Conservation (phyloP, 2,888 invertebrate genomes). For the Zygogramma bicolorata region DNA sequence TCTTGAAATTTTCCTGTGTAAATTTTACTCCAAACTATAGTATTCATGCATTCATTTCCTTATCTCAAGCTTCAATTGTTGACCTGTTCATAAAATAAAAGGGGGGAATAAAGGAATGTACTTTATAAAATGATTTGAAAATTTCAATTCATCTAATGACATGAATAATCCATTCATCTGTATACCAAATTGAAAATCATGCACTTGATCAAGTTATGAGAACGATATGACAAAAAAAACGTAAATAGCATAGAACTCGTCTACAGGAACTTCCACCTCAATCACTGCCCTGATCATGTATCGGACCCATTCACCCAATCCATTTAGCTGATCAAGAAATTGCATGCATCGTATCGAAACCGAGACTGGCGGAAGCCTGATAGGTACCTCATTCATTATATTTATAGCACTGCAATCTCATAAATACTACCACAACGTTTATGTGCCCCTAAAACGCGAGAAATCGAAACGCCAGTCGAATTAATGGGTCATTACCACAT, state of each 20-base stretch:
- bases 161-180: too few relatives aligned
- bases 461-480: slow-evolving; percentile 31
- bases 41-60: too few relatives aligned
- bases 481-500: slow-evolving; percentile 33
- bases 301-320: background rate
- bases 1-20: too few relatives aligned
- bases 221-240: too few relatives aligned
- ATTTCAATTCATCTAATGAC: too few relatives aligned
- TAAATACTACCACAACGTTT: slow-evolving; percentile 28
- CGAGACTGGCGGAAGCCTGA: background rate
- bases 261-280: background rate
- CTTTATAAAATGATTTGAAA: too few relatives aligned
- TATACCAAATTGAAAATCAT: too few relatives aligned
- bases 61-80: too few relatives aligned
- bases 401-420: slow-evolving; percentile 28
- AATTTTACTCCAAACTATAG: too few relatives aligned
- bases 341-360: background rate
- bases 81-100: too few relatives aligned
- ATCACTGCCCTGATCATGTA: background rate
- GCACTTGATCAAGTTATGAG: too few relatives aligned
- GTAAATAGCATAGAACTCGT: background rate
- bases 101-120: too few relatives aligned
- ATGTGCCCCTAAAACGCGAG: slow-evolving; percentile 27
- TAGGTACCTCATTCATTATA: slow-evolving; percentile 23
- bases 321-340: slow-evolving; percentile 1